These are phyloP conservation scores for Sesia apiformis DNA, from an alignment of 2,888 invertebrate species.

Conservation along the genomic window DNA sequence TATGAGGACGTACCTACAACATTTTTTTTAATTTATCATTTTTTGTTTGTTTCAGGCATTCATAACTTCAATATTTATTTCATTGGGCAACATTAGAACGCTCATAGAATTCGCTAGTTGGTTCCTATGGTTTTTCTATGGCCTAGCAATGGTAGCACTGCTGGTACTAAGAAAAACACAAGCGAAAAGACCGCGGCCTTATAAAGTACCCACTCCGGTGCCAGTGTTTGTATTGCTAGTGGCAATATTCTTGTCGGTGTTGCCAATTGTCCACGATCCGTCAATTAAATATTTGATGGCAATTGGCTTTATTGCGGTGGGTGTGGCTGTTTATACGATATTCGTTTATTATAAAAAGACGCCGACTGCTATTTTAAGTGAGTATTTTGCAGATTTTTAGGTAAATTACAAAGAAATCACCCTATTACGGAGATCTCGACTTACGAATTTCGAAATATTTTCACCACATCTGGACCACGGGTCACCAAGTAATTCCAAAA, in stretches of 20 bases:
- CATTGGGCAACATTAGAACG: slow-evolving; percentile 82
- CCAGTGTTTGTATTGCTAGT: slow-evolving; percentile 82
- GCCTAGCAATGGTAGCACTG: slow-evolving; percentile 85
- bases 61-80: slow-evolving; percentile 80
- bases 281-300: slow-evolving; percentile 85
- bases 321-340: slow-evolving; percentile 81
- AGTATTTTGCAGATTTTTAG: slow-evolving; percentile 29
- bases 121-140: slow-evolving; percentile 91
- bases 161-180: slow-evolving; percentile 82
- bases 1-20: neutral
- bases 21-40: neutral
- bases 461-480: too few species aligned
- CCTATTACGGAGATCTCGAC: too few species aligned
- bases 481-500: too few species aligned
- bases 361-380: slow-evolving; percentile 77
- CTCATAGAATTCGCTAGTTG: slow-evolving; percentile 91
- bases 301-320: slow-evolving; percentile 79
- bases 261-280: slow-evolving; percentile 85
- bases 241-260: slow-evolving; percentile 81
- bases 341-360: slow-evolving; percentile 82
- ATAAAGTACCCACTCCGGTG: slow-evolving; percentile 81
- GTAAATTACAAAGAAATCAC: neutral
- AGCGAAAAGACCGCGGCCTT: slow-evolving; percentile 80
- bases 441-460: too few species aligned
- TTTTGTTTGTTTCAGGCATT: slow-evolving; percentile 67